These are phyloP conservation scores for Macaca mulatta DNA, from an alignment of 2,113 vertebrate species.

Conservation along the genomic window DNA sequence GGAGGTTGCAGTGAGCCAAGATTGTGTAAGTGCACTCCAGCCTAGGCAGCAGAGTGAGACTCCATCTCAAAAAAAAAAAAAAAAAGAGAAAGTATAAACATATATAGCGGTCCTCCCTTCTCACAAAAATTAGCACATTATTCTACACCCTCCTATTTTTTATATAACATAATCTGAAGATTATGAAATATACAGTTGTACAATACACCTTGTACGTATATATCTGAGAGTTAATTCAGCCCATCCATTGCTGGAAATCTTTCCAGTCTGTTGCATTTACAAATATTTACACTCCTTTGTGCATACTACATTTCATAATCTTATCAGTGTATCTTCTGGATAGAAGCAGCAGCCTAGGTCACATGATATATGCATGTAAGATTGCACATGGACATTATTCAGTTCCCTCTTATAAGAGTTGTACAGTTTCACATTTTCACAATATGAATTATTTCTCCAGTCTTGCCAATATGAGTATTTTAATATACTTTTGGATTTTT, in stretches of 20 bases:
- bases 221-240: neutral
- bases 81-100: too few species aligned
- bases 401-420: neutral
- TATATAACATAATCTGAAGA: too few species aligned
- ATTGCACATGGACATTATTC: neutral
- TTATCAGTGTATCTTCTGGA: neutral
- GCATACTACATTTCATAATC: neutral
- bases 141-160: too few species aligned
- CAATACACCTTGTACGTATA: too few species aligned
- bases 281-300: neutral
- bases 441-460: neutral
- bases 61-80: too few species aligned
- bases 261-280: neutral
- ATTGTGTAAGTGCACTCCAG: too few species aligned
- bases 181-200: too few species aligned
- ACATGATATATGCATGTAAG: neutral
- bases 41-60: fast-evolving
- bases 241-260: neutral
- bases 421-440: neutral
- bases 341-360: neutral
- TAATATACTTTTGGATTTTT: neutral
- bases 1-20: too few species aligned
- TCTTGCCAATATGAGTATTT: neutral
- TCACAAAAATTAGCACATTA: too few species aligned
- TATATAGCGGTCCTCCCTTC: too few species aligned